These are phyloP conservation scores for Apus apus DNA, from an alignment of 2,113 vertebrate genomes.

Conservation along the genomic window DNA sequence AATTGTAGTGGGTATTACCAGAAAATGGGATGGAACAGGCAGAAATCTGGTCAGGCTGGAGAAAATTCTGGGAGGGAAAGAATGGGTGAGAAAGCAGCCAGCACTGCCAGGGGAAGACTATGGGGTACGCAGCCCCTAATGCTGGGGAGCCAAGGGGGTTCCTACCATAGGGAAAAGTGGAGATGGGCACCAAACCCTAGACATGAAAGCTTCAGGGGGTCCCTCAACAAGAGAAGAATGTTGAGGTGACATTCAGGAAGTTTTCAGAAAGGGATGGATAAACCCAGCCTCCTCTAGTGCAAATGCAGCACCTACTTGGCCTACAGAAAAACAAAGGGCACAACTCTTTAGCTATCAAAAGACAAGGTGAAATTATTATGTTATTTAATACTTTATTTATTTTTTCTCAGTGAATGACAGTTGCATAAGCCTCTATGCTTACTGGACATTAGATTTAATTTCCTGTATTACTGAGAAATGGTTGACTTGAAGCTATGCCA, in stretches of 20 bases:
- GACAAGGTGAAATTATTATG: neutral
- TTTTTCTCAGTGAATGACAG: neutral
- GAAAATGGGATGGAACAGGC: neutral
- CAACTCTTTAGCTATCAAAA: neutral
- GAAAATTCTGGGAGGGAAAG: neutral
- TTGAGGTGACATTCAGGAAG: neutral
- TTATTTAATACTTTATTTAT: neutral
- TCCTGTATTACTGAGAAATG: slow-evolving; percentile 34
- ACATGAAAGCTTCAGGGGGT: neutral
- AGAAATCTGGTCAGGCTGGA: neutral
- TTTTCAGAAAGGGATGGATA: neutral
- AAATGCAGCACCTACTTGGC: neutral
- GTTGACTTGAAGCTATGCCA: slow-evolving; percentile 27
- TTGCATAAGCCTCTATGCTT: neutral
- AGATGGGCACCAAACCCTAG: neutral
- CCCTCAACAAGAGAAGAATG: neutral
- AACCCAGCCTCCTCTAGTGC: neutral
- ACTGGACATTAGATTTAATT: slow-evolving; percentile 27
- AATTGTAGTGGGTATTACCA: neutral
- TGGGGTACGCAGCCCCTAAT: neutral
- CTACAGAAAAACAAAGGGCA: neutral
- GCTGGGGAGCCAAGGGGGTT: neutral
- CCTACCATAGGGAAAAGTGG: neutral
- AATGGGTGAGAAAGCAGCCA: neutral
- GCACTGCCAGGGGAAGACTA: neutral